These are phyloP conservation scores for Pandemis corylana DNA, from an alignment of 2,888 invertebrate species.

Conservation along the genomic window DNA sequence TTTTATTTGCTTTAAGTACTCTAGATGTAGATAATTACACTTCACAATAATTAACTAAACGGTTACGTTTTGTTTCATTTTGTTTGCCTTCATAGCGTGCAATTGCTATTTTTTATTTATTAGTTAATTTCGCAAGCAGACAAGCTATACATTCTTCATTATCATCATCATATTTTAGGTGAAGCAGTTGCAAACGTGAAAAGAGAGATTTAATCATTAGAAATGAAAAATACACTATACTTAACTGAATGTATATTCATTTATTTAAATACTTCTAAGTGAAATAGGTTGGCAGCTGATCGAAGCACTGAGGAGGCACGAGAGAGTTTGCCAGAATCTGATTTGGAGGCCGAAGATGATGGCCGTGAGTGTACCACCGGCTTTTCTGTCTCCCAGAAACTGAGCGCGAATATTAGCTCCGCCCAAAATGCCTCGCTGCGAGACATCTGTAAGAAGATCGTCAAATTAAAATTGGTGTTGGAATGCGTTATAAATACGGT, in stretches of 20 bases:
- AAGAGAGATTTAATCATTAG: not conserved
- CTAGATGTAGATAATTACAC: too few relatives aligned
- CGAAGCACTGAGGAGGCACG: slow-evolving; percentile 76
- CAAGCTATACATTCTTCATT: not conserved
- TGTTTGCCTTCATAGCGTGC: too few relatives aligned
- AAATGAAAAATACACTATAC: not conserved
- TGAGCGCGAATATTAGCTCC: slow-evolving; percentile 89
- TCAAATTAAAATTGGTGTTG: not conserved
- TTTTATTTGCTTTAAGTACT: too few relatives aligned
- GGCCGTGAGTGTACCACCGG: slow-evolving; percentile 84
- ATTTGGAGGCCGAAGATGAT: slow-evolving; percentile 63
- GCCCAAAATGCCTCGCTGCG: slow-evolving; percentile 88
- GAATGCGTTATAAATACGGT: too few relatives aligned
- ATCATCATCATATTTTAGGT: not conserved
- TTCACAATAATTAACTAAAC: too few relatives aligned
- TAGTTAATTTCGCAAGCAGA: too few relatives aligned
- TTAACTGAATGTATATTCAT: slow-evolving; percentile 1
- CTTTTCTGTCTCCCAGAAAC: slow-evolving; percentile 90
- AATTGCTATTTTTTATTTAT: too few relatives aligned
- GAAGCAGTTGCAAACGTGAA: not conserved
- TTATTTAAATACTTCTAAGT: slow-evolving; percentile 62
- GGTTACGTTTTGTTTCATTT: too few relatives aligned
- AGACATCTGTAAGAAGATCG: slow-evolving; percentile 83
- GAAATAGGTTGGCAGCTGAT: slow-evolving; percentile 74
- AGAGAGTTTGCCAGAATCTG: slow-evolving; percentile 58